phyloP scores from a whole-genome alignment of 92 coral and sea anemone genomes.

The Bergia puertoricense region DNA sequence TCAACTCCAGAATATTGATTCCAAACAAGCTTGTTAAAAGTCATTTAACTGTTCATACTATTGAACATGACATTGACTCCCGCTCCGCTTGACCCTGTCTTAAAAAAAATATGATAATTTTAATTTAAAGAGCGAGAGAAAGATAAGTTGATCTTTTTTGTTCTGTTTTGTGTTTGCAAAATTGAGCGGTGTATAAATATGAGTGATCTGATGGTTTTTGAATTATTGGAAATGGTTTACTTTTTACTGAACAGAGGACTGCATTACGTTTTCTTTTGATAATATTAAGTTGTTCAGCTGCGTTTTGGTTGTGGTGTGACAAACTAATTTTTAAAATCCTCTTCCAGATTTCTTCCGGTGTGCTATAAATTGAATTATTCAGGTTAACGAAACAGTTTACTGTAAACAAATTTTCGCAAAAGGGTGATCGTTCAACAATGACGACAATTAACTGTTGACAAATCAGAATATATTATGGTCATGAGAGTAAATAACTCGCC shows the following conservation, averaged over 20 bases:
- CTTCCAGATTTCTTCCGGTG: constrained; percentile 5
- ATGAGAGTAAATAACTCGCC: not conserved
- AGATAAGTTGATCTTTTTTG: not conserved
- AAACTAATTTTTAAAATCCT: not conserved
- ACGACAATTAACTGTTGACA: constrained; percentile 11
- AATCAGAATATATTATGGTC: constrained; percentile 14
- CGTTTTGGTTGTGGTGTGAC: constrained; percentile 23
- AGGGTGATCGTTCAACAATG: constrained; percentile 14
- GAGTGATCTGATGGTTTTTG: not conserved
- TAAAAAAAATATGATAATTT: constrained; percentile 13
- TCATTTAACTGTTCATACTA: not conserved
- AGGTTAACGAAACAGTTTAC: not conserved
- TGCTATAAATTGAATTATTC: constrained; percentile 26
- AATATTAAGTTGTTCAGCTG: not conserved
- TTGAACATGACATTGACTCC: not conserved
- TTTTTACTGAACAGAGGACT: not conserved
- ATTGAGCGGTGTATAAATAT: not conserved
- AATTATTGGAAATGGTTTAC: not conserved
- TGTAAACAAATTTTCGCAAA: constrained; percentile 34
- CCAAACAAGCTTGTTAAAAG: not conserved
- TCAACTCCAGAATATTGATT: not conserved
- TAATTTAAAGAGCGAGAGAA: not conserved
- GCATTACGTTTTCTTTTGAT: not conserved
- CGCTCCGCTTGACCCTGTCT: constrained; percentile 14
- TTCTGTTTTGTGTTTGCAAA: not conserved